Evolutionary conservation across 2,797 vertebrate genomes (phyloP), one percentile per base, ranked within the genome.

Genomic region (Anableps anableps): DNA sequence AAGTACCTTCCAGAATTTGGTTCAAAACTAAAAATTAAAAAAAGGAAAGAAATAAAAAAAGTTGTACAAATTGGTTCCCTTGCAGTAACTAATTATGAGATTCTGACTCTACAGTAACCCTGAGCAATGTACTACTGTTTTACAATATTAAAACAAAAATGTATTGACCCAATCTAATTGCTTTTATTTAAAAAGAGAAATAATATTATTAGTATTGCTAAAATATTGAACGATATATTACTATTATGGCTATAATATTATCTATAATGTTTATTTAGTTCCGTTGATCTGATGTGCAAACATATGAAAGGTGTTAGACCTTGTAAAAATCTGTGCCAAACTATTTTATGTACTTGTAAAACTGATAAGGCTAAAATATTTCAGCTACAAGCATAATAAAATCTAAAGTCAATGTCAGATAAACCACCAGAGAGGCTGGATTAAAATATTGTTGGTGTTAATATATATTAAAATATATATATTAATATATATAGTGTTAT

Each of bases 141-240:
- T 71, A 43, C 23, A 17, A 41, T 71, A 45, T 71, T n/a, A 45
- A 71, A 26, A 71, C 36, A 71, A 71, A 43, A 43, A 71, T n/a
- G 41, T 41, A 16, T 45, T 13, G 16, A 3, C 26, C 13, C 23
- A 43, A 0, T 45, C 5, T 45, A 16, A 21, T 66, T 38, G 5
- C 23, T 70, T 70, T 43, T 26, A 36, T 23, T 26, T 26, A 13
- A n/a, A 43, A 6, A 13, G 11, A 29, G 4, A 68, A 68, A 41
- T 68, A 71, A 19, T 2, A n/a, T 16, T 3, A 14, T 70, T 16
- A 70, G 21, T 45, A 13, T 41, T 45, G 13, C 66, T n/a, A n/a
- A 70, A n/a, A n/a, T 41, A 68, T 41, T 16, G 1, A n/a, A 43
- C n/a, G 26, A 13, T 7, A 45, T n/a, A n/a, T 71, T n/a, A 16